Conservation (phyloP, 2,888 invertebrate species). For the Sarcophaga rosellei region DNA sequence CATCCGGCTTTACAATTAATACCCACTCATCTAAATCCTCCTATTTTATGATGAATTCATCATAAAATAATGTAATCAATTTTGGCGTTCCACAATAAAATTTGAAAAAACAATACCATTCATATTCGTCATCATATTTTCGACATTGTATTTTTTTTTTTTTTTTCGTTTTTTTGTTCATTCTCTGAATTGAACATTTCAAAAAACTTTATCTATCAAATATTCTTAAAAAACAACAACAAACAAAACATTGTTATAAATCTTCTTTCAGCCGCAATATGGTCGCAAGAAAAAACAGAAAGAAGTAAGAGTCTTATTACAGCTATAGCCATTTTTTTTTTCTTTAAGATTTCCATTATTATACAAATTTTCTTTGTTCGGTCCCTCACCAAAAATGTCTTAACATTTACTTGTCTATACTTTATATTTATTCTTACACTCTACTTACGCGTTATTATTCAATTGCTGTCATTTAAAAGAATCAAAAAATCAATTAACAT, state of each 20-base stretch:
- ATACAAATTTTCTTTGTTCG: constrained; percentile 42
- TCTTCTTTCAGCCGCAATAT: constrained; percentile 84
- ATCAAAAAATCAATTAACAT: not conserved
- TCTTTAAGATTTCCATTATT: constrained; percentile 18
- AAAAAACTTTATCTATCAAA: constrained; percentile 40
- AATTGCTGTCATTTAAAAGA: not conserved
- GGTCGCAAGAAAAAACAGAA: constrained; percentile 99
- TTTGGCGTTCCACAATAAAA: constrained; percentile 28
- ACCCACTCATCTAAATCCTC: constrained; percentile 2
- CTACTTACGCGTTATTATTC: not conserved
- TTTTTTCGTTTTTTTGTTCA: constrained; percentile 8
- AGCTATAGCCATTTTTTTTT: constrained; percentile 49
- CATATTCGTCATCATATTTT: constrained; percentile 51
- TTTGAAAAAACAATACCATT: constrained; percentile 24
- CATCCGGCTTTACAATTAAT: constrained; percentile 3
- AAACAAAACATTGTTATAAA: constrained; percentile 71
- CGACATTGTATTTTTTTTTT: constrained; percentile 19
- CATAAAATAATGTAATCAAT: constrained; percentile 13
- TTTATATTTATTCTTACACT: constrained; percentile 18
- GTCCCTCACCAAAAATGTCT: constrained; percentile 24
- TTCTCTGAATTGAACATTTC: constrained; percentile 37
- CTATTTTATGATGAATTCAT: constrained; percentile 43
- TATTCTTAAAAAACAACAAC: constrained; percentile 56
- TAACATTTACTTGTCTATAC: constrained; percentile 11
- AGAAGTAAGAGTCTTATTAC: constrained; percentile 92